Conservation (phyloP, 2,888 invertebrate species). For the Apamea crenata region DNA sequence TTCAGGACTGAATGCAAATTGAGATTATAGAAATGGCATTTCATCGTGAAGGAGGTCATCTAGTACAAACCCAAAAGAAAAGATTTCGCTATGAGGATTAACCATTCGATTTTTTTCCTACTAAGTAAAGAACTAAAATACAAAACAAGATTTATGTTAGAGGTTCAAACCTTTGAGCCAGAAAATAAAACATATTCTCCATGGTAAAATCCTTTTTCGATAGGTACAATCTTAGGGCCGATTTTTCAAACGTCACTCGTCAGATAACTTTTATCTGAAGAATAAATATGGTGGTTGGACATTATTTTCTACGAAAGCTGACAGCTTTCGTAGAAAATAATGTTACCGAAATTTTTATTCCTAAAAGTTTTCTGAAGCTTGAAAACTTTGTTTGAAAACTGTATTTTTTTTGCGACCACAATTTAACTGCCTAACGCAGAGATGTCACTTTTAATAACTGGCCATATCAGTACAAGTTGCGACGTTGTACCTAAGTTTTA, state of each 20-base stretch:
- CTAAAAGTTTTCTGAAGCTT: not conserved
- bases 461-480: not conserved
- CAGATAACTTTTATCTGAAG: not conserved
- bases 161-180: too few relatives aligned
- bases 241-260: not conserved
- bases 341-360: not conserved
- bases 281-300: not conserved
- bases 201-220: not conserved
- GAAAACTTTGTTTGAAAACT: not conserved
- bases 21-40: conserved; percentile 7
- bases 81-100: not conserved
- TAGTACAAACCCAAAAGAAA: not conserved
- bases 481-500: not conserved
- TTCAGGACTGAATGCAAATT: conserved; percentile 3
- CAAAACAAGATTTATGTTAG: not conserved
- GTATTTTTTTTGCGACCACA: not conserved
- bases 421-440: not conserved
- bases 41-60: not conserved
- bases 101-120: not conserved
- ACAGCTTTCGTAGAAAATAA: too few relatives aligned
- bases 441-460: not conserved
- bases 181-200: not conserved
- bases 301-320: conserved; percentile 4
- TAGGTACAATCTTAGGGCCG: not conserved
- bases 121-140: not conserved